These are phyloP conservation scores for Geotrupes spiniger DNA, from an alignment of 2,888 invertebrate species.

Conservation along the genomic window DNA sequence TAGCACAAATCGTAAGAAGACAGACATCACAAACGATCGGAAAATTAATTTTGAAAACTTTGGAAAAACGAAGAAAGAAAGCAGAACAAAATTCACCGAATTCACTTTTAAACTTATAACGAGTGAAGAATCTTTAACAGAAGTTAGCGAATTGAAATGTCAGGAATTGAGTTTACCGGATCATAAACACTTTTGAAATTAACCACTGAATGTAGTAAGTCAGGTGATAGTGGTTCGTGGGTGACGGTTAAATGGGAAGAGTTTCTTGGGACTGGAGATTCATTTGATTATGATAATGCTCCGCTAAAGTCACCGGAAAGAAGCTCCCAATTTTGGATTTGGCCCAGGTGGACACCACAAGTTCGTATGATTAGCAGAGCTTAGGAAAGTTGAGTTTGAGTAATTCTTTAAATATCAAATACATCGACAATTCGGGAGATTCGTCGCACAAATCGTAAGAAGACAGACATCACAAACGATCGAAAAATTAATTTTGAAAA, in stretches of 20 bases:
- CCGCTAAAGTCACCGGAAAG: constrained; percentile 42
- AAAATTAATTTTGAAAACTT: constrained; percentile 43
- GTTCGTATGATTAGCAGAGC: constrained; percentile 45
- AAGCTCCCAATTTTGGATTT: constrained; percentile 45
- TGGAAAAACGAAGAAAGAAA: constrained; percentile 36
- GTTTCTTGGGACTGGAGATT: constrained; percentile 61
- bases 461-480: constrained; percentile 45
- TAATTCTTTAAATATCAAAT: constrained; percentile 48
- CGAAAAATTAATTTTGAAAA: constrained; percentile 42
- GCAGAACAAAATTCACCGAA: background rate
- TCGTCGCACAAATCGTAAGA: constrained; percentile 48
- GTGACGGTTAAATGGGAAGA: constrained; percentile 68
- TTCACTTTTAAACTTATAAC: constrained; percentile 51
- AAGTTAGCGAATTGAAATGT: constrained; percentile 61
- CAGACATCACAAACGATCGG: constrained; percentile 43
- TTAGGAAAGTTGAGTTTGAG: constrained; percentile 45
- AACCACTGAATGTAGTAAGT: constrained; percentile 55
- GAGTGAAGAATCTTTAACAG: constrained; percentile 67
- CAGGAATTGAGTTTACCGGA: constrained; percentile 53
- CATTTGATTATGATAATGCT: constrained; percentile 55
- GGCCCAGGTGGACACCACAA: constrained; percentile 43
- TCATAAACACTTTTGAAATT: constrained; percentile 51
- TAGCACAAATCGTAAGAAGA: constrained; percentile 48
- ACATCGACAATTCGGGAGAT: constrained; percentile 49
- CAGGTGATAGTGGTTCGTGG: constrained; percentile 69